Evolutionary conservation across 1,140 invertebrate genomes (phyloP).

Genomic region (Nixonia krombeini): DNA sequence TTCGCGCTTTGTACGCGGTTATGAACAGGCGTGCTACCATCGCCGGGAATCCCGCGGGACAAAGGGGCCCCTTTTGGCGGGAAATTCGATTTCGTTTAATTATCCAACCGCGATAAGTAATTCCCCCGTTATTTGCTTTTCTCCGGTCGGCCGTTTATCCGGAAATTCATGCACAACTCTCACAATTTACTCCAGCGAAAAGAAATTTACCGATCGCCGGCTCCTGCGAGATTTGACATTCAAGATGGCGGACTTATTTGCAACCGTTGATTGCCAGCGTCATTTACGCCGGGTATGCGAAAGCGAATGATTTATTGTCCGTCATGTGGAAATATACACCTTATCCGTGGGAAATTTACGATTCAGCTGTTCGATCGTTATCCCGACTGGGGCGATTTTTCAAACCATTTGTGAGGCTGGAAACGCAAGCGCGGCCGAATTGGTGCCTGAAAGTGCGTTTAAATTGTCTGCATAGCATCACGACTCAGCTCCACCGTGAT

Average conservation of each 20-base stretch:
- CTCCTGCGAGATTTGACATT: no score
- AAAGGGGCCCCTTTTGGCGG: background rate
- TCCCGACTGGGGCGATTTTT: background rate
- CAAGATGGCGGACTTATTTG: no score
- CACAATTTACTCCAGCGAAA: no score
- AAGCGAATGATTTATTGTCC: no score
- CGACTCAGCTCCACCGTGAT: conserved; percentile 14
- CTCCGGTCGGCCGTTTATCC: no score
- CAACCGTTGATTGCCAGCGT: no score
- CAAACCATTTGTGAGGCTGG: background rate
- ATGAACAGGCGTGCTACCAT: conserved; percentile 1
- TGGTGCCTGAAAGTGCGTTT: conserved; percentile 10
- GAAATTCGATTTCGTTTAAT: no score
- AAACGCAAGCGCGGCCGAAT: conserved; percentile 3
- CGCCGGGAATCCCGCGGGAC: background rate
- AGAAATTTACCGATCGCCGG: no score
- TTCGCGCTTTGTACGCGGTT: conserved; percentile 2
- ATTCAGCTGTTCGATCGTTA: background rate
- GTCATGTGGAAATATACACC: background rate
- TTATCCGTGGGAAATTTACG: background rate
- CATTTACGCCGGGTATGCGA: no score
- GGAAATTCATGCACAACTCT: no score
- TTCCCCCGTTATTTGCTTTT: no score
- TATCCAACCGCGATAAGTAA: no score
- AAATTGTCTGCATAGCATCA: conserved; percentile 20